Conservation (phyloP, 1,140 invertebrate genomes). For the Sycophila sp. region DNA sequence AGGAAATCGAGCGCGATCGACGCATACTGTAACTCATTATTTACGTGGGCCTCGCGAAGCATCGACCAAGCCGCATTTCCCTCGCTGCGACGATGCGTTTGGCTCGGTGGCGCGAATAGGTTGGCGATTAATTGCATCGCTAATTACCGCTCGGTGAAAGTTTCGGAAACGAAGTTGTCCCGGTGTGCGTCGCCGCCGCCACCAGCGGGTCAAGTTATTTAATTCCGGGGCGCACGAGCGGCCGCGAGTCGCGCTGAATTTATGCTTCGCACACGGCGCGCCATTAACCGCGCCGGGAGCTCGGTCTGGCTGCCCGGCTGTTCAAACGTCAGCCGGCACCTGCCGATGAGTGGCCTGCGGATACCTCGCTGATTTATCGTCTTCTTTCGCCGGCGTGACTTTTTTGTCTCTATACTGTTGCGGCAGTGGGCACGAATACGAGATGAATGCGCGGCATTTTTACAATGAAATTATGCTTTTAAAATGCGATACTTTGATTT, state of each 20-base stretch:
- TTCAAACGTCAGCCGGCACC: constrained; percentile 23
- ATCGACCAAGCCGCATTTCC: no score
- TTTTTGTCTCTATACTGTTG: not conserved
- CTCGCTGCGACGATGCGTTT: no score
- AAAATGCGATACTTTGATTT: no score
- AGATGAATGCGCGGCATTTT: not conserved
- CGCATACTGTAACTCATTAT: no score
- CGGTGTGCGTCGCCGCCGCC: not conserved
- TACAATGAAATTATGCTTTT: no score
- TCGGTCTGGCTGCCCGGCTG: not conserved
- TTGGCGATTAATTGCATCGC: constrained; percentile 16
- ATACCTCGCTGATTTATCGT: constrained; percentile 18
- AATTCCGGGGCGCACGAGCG: constrained; percentile 5
- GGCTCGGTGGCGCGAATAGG: not conserved
- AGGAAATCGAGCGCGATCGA: no score
- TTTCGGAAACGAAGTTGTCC: not conserved
- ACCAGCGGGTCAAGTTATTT: constrained; percentile 29
- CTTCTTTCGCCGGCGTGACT: not conserved
- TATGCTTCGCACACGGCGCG: constrained; percentile 15
- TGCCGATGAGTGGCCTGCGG: constrained; percentile 21
- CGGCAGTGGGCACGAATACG: not conserved
- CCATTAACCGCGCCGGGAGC: constrained; percentile 8
- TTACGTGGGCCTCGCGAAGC: no score
- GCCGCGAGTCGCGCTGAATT: not conserved
- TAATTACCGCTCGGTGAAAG: not conserved